Evolutionary conservation across 2,113 vertebrate species (phyloP), one percentile per base, ranked within the genome.

Genomic region (Mormyrus lacerda): DNA sequence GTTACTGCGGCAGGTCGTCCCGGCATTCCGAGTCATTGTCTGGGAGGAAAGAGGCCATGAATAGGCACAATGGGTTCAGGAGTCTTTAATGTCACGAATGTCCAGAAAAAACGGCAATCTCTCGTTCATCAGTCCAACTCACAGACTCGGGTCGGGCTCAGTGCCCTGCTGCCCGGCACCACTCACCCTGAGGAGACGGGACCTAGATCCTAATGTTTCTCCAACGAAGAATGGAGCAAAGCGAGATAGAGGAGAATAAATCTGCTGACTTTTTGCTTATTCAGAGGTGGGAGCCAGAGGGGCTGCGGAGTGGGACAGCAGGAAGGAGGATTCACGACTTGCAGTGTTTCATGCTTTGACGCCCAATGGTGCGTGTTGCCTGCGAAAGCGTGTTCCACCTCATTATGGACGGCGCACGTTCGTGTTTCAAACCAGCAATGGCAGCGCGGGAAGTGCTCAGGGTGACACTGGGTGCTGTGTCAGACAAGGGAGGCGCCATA

Each of bases 41-140:
- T 95, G 87, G 88, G 90, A 93, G 92, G 96, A 94, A 97, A 97
- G 96, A 95, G 93, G 94, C 95, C 95, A 95, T 99, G 97, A 99
- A 95, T 97, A 98, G 98, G 97, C 97, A 99, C 98, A 99, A 99
- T 96, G 96, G 94, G 95, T 97, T 99, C 98, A 99, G 95, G 98
- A 98, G 97, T 95, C 95, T 97, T 99, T 98, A 99, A 95, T 97
- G 95, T 99, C 98, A 97, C 95, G 2, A 93, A 93, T 95, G 95
- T 94, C 92, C 95, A 96, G 90, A 73, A 87, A 61, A n/a, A 47
- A 35, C 50, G 45, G 45, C 58, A 69, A n/a, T 58, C 55, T 27
- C n/a, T 45, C n/a, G 31, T 85, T 55, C 19, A 82, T 47, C n/a
- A n/a, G 35, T 15, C 73, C 2, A 5, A 79, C 15, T 42, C 35